phyloP scores from a whole-genome alignment of 2,888 invertebrate genomes.

The Machimus atricapillus region DNA sequence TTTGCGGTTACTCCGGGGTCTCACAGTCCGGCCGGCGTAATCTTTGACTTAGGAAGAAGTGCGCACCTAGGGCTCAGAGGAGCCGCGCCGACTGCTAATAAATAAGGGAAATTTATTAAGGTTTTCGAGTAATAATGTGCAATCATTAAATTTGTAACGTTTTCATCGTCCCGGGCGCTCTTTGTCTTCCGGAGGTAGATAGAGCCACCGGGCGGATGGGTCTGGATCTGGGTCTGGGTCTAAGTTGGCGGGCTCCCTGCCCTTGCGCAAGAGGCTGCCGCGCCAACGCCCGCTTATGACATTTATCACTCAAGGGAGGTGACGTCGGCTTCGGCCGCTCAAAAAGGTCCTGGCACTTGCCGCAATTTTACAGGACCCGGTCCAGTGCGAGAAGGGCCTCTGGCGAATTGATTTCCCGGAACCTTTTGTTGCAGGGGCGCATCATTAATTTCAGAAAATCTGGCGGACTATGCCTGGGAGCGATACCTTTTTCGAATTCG shows the following conservation, averaged over 20 bases:
- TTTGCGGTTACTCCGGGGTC: conserved; percentile 30
- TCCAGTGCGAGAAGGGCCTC: not conserved
- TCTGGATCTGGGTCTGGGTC: not conserved
- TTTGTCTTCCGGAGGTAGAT: conserved; percentile 2
- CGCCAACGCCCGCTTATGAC: conserved; percentile 3
- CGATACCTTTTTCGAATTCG: not conserved
- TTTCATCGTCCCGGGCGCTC: conserved; percentile 43
- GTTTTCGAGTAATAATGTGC: conserved; percentile 41
- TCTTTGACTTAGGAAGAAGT: conserved; percentile 31
- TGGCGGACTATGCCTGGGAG: not conserved
- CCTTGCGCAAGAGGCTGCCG: not conserved
- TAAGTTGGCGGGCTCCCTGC: not conserved
- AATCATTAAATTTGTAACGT: conserved; percentile 47
- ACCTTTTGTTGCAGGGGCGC: conserved; percentile 9
- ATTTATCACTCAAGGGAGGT: conserved; percentile 38
- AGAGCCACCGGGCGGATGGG: not conserved
- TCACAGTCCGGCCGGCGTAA: not conserved
- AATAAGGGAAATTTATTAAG: conserved; percentile 42
- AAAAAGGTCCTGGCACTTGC: conserved; percentile 34
- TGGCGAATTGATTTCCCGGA: conserved; percentile 15
- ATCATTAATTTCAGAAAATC: conserved; percentile 27
- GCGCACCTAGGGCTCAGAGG: conserved; percentile 45
- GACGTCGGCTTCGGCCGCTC: not conserved
- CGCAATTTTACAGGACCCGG: not conserved
- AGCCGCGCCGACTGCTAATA: conserved; percentile 43